Evolutionary conservation across 2,888 invertebrate genomes (phyloP).

Genomic region (Morinoia aosen): DNA sequence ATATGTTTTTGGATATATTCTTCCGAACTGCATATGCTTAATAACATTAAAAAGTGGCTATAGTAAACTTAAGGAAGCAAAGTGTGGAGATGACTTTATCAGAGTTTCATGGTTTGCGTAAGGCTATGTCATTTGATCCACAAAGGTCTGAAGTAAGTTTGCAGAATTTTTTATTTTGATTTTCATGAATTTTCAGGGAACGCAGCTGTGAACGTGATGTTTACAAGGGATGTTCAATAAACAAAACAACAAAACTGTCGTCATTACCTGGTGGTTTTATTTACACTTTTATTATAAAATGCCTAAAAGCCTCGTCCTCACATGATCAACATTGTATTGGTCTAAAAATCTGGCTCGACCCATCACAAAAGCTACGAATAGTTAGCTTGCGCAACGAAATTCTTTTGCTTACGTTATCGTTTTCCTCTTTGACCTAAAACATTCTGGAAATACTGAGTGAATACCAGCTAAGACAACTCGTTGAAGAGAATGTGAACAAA

Average conservation of each 20-base stretch:
- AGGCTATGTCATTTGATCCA: too few species aligned
- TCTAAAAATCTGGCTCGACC: too few species aligned
- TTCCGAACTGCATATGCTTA: too few species aligned
- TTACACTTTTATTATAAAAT: not conserved
- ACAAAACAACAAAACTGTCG: not conserved
- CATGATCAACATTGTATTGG: not conserved
- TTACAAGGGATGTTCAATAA: not conserved
- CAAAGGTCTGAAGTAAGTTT: not conserved
- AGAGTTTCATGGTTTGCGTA: too few species aligned
- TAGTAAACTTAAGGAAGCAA: too few species aligned
- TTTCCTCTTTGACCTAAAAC: not conserved
- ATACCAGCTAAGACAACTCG: not conserved
- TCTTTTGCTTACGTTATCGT: not conserved
- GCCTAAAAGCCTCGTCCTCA: not conserved
- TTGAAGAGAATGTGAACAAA: not conserved
- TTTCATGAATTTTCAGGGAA: not conserved
- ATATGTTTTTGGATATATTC: too few species aligned
- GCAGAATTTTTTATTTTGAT: not conserved
- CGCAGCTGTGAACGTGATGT: not conserved
- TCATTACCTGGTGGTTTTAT: not conserved
- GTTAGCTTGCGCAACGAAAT: not conserved
- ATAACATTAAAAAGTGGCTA: too few species aligned
- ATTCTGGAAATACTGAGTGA: not conserved
- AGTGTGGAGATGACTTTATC: too few species aligned
- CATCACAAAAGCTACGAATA: too few species aligned